Conservation (phyloP, 2,797 vertebrate species). For the Bryconaethiops microstoma region DNA sequence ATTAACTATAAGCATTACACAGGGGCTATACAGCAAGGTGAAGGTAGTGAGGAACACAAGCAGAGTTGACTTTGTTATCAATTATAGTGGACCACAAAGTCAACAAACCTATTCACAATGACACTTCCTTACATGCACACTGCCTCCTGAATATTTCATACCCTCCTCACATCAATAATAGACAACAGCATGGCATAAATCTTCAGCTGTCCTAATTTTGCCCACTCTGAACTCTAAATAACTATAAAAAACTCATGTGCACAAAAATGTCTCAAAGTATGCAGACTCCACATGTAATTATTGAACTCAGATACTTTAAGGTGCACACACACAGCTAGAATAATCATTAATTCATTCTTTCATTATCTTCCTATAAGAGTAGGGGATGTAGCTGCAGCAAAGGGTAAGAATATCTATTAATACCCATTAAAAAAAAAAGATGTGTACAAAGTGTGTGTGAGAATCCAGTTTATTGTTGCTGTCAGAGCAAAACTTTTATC, state of each 20-base stretch:
- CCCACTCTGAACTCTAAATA: conserved; percentile 34
- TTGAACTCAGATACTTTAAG: too few relatives aligned
- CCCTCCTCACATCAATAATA: conserved; percentile 55
- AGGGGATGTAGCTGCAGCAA: too few relatives aligned
- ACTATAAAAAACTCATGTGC: conserved; percentile 27
- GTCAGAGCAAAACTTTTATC: too few relatives aligned
- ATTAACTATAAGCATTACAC: conserved; percentile 46
- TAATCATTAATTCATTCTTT: too few relatives aligned
- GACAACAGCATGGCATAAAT: conserved; percentile 32
- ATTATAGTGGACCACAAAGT: conserved; percentile 51
- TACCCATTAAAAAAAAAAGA: too few relatives aligned
- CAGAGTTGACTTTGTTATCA: conserved; percentile 50
- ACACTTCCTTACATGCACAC: conserved; percentile 22
- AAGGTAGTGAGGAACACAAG: conserved; percentile 44
- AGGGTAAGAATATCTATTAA: too few relatives aligned
- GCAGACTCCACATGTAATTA: too few relatives aligned
- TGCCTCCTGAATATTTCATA: conserved; percentile 56
- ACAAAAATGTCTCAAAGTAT: background rate
- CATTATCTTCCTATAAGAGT: too few relatives aligned
- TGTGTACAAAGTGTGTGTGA: too few relatives aligned
- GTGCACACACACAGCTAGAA: too few relatives aligned
- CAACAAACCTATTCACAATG: conserved; percentile 37
- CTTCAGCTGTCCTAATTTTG: conserved; percentile 50
- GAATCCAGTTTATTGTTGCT: too few relatives aligned
- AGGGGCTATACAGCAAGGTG: conserved; percentile 40